Percentiles rank a stretch among this genome's conserved stretches.
These are phyloP conservation scores for Abramis brama DNA, from an alignment of 2,113 vertebrate species.

Conservation along the genomic window DNA sequence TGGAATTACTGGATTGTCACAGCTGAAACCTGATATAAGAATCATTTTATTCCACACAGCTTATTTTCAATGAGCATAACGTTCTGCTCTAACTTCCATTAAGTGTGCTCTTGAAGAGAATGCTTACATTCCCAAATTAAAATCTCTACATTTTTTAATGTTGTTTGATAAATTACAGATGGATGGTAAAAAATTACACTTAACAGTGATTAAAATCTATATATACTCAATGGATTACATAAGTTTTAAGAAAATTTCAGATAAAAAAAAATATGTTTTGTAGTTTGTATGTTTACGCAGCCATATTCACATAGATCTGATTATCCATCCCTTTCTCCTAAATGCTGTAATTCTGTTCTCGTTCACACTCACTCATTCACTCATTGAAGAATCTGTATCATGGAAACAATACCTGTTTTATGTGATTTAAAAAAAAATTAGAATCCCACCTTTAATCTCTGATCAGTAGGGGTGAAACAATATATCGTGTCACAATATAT, in stretches of 20 bases:
- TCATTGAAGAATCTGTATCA: not conserved
- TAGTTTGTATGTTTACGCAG: not conserved
- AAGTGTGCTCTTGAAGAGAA: slow-evolving; percentile 14
- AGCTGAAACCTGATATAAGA: slow-evolving; percentile 14
- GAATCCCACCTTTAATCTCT: slow-evolving; percentile 14
- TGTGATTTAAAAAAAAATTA: not conserved
- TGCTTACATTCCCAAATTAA: slow-evolving; percentile 16
- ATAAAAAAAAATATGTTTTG: slow-evolving; percentile 12
- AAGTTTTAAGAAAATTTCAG: not conserved
- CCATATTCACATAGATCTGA: not conserved
- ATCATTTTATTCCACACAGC: not conserved
- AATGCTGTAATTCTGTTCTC: not conserved
- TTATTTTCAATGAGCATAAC: slow-evolving; percentile 13
- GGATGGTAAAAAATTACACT: not conserved
- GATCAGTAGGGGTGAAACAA: not conserved
- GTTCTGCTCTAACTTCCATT: not conserved
- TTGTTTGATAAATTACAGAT: not conserved
- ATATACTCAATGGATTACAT: slow-evolving; percentile 5
- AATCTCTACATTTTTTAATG: not conserved
- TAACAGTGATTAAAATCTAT: not conserved
- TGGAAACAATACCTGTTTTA: not conserved
- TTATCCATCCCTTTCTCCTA: not conserved
- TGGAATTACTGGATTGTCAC: not conserved
- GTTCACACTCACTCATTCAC: not conserved
- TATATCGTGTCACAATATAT: too few relatives aligned